Evolutionary conservation across 23 tunicate species (phyloP).

Genomic region (Halocynthia roretzi): DNA sequence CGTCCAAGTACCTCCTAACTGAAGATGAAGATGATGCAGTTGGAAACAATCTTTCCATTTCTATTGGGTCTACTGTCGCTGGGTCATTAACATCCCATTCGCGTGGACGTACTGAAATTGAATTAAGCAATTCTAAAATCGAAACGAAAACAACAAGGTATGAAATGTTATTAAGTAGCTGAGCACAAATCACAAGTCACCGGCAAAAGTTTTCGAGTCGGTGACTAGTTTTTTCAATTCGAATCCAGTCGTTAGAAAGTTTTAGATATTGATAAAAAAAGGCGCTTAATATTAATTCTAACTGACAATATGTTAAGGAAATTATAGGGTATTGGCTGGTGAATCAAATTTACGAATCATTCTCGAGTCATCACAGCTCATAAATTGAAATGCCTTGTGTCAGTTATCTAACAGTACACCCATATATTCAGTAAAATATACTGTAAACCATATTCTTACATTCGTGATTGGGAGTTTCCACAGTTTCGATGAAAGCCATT

Average conservation of each 20-base stretch:
- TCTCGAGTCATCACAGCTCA: too few species aligned
- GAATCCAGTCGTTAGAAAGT: too few species aligned
- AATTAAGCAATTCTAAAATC: neutral
- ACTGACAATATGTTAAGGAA: too few species aligned
- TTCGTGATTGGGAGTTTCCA: constrained; percentile 55
- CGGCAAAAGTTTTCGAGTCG: too few species aligned
- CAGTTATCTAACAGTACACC: neutral
- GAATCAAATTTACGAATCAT: too few species aligned
- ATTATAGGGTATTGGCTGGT: too few species aligned
- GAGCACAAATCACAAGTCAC: neutral
- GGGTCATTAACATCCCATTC: constrained; percentile 24
- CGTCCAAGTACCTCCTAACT: neutral
- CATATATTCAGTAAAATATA: too few species aligned
- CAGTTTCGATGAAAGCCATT: constrained; percentile 48
- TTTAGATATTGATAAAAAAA: neutral
- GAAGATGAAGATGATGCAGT: neutral
- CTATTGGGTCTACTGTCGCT: neutral
- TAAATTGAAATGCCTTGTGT: too few species aligned
- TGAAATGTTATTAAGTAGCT: neutral
- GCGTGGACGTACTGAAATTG: constrained; percentile 40
- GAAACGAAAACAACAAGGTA: neutral
- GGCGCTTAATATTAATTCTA: too few species aligned
- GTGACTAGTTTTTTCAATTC: too few species aligned
- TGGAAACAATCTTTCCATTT: neutral
- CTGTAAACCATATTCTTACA: constrained; percentile 21